A percentile compares a stretch with the other conserved stretches of the same genome.
Conservation (phyloP, 2,113 vertebrate species). For the Eupsittula cactorum region DNA sequence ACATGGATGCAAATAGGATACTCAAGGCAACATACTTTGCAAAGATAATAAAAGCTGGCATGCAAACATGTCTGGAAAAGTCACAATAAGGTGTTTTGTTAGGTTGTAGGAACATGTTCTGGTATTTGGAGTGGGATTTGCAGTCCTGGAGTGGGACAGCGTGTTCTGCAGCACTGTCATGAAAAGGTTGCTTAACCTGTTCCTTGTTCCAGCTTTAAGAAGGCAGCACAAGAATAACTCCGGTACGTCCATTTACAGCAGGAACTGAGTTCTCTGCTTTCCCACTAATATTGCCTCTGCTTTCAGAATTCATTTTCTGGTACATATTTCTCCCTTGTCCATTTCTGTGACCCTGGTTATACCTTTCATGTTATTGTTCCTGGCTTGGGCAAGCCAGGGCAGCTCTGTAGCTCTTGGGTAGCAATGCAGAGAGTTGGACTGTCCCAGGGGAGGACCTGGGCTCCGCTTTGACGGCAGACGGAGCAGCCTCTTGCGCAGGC, state of each 20-base stretch:
- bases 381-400: background rate
- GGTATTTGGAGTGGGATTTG: background rate
- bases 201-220: background rate
- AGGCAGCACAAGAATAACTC: background rate
- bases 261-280: background rate
- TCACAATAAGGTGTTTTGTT: background rate
- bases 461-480: background rate
- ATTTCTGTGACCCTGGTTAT: background rate
- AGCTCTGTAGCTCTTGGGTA: background rate
- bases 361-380: background rate
- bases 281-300: background rate
- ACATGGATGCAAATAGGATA: background rate
- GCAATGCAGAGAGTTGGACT: rapidly evolving
- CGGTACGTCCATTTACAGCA: background rate
- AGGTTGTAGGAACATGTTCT: background rate
- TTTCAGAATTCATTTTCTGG: background rate
- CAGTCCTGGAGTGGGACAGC: background rate
- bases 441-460: background rate
- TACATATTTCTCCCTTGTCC: background rate
- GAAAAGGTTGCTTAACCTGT: background rate
- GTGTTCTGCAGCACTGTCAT: background rate
- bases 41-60: background rate
- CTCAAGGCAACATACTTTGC: background rate
- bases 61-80: background rate
- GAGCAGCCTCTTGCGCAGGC: background rate